Evolutionary conservation across 2,113 vertebrate species (phyloP).

Genomic region (Sterna hirundo): DNA sequence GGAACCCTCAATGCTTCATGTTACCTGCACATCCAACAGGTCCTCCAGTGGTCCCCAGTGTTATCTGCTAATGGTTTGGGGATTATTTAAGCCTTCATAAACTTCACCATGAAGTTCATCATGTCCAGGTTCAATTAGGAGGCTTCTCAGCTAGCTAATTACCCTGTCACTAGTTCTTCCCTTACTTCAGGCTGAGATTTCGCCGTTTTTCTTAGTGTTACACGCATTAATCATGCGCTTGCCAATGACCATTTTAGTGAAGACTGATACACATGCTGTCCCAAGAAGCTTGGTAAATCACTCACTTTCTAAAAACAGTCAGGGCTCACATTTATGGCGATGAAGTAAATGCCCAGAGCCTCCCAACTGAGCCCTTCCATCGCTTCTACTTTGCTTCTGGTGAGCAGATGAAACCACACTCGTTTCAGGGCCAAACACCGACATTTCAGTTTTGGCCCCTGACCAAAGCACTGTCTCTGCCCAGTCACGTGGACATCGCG

Average conservation of each 20-base stretch:
- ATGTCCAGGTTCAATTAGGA: background rate
- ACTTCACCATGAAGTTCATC: background rate
- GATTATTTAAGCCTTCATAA: background rate
- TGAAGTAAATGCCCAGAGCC: background rate
- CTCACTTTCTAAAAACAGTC: background rate
- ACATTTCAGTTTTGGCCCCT: background rate
- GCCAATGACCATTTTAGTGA: background rate
- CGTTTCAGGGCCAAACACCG: background rate
- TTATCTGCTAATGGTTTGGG: background rate
- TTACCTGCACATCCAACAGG: background rate
- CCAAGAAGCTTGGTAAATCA: background rate
- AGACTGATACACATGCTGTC: background rate
- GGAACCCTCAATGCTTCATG: background rate
- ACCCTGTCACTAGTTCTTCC: background rate
- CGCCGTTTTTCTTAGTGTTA: background rate
- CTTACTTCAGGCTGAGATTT: background rate
- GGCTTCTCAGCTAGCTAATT: background rate
- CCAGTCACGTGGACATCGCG: accelerated
- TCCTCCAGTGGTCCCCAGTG: background rate
- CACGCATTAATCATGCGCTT: background rate
- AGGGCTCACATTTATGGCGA: background rate
- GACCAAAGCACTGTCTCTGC: background rate
- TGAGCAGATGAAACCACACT: background rate
- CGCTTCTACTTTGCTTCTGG: background rate
- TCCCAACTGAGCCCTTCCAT: background rate